Conservation (phyloP, 2,113 vertebrate genomes). For the Tringa solitaria region DNA sequence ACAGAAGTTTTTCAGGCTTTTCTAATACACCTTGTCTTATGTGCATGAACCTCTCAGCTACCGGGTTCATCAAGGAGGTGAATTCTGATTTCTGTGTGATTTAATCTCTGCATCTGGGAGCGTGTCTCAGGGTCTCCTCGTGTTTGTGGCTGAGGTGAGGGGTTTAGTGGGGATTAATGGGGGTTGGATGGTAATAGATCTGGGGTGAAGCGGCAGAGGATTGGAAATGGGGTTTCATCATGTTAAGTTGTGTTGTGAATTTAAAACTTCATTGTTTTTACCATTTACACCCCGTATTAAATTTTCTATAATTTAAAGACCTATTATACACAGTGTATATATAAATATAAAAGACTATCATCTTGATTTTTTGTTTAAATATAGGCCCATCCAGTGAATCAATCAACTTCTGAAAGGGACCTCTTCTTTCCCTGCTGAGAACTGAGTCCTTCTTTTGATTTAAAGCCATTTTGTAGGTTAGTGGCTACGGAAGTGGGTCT, state of each 20-base stretch:
- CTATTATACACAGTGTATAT: too few species aligned
- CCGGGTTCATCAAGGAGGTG: not conserved
- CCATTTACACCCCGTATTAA: fast-evolving
- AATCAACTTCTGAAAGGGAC: not conserved
- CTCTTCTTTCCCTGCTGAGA: not conserved
- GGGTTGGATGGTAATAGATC: not conserved
- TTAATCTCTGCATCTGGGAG: not conserved
- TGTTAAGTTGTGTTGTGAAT: not conserved
- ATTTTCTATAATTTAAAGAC: not conserved
- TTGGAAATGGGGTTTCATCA: not conserved
- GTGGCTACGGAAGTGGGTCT: not conserved
- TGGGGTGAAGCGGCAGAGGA: not conserved
- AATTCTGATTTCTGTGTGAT: not conserved
- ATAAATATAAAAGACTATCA: not conserved
- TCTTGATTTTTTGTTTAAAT: not conserved
- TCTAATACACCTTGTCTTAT: not conserved
- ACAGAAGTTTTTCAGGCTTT: not conserved
- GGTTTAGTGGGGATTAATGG: not conserved
- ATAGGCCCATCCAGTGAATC: not conserved
- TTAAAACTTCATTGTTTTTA: not conserved
- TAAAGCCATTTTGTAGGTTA: not conserved
- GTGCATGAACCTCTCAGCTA: not conserved
- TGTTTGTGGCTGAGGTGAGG: not conserved
- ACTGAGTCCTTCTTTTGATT: not conserved
- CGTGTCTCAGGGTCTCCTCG: not conserved